Percentiles rank a stretch among this genome's conserved stretches.
phyloP scores from a whole-genome alignment of 2,888 invertebrate genomes.

The Willowsia nigromaculata region DNA sequence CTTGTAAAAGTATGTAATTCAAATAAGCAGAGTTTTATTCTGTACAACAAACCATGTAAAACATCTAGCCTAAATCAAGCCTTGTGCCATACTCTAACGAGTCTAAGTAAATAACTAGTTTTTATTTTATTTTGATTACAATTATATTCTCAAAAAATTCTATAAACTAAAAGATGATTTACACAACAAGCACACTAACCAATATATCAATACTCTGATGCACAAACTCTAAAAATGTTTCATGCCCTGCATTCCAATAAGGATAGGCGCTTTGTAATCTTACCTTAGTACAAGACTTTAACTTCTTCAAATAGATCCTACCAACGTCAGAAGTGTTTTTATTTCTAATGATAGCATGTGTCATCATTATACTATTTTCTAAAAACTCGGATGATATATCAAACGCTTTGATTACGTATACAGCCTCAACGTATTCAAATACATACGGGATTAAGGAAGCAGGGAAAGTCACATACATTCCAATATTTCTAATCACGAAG shows the following conservation, averaged over 20 bases:
- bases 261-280: neutral
- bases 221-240: neutral
- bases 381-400: neutral
- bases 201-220: neutral
- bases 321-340: neutral
- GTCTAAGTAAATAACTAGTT: no score
- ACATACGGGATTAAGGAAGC: neutral
- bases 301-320: neutral
- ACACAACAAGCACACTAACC: neutral
- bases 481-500: neutral
- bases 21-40: no score
- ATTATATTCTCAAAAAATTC: no score
- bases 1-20: no score
- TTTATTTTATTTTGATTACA: no score
- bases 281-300: neutral
- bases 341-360: neutral
- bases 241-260: neutral
- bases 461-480: neutral
- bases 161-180: neutral
- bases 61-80: no score
- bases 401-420: neutral
- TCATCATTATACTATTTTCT: neutral
- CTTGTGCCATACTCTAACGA: no score
- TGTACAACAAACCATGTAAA: no score
- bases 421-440: neutral